Conservation (phyloP, 2,113 vertebrate genomes). For the Acrocephalus kingi region DNA sequence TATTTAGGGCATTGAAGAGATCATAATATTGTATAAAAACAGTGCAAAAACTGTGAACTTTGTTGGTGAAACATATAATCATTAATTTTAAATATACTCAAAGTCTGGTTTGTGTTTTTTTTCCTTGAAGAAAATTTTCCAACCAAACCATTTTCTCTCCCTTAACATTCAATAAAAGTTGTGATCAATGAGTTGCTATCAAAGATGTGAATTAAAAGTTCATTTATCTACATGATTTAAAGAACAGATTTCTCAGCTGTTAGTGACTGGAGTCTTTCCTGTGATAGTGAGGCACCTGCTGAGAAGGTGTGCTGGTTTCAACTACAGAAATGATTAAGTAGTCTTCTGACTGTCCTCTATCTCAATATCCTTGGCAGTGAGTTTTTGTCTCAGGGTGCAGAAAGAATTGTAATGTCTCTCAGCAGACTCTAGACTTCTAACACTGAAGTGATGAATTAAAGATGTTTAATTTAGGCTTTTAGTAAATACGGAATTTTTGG, state of each 20-base stretch:
- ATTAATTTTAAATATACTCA: background rate
- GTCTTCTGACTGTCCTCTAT: background rate
- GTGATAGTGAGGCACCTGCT: background rate
- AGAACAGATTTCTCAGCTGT: background rate
- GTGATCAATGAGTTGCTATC: background rate
- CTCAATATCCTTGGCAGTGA: background rate
- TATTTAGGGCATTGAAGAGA: background rate
- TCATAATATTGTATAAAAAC: background rate
- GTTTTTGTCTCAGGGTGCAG: background rate
- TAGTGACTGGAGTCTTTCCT: background rate
- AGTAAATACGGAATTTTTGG: background rate
- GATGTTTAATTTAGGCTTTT: background rate
- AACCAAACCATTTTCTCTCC: accelerated
- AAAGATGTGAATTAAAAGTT: background rate
- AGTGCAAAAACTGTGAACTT: background rate
- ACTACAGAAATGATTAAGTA: background rate
- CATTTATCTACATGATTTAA: background rate
- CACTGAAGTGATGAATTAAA: background rate
- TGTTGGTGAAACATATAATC: background rate
- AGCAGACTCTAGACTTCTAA: background rate
- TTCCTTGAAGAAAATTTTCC: background rate
- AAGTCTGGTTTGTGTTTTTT: background rate
- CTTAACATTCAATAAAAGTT: background rate
- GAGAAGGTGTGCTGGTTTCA: background rate
- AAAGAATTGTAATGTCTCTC: background rate